Evolutionary conservation across 2,888 invertebrate genomes (phyloP).

Genomic region (Heliconius ethilla): DNA sequence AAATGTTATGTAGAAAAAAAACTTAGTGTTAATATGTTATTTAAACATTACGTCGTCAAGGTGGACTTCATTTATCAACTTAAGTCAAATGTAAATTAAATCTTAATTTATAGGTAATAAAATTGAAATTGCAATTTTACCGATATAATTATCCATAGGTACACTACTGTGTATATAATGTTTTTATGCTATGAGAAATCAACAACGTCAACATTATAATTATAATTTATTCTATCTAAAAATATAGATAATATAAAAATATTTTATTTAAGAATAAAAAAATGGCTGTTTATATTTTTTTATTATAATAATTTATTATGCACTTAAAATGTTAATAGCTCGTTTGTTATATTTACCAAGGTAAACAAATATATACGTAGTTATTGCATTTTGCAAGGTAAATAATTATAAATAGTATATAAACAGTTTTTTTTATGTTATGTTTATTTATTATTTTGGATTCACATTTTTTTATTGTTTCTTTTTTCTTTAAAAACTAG

Average conservation of each 20-base stretch:
- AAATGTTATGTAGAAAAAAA: neutral
- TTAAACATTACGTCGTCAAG: neutral
- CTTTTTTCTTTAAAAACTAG: no score
- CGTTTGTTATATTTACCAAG: neutral
- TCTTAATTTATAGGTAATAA: neutral
- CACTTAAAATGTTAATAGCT: neutral
- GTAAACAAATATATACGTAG: neutral
- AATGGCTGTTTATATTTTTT: neutral
- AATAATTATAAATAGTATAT: neutral
- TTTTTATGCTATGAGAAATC: neutral
- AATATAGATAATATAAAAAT: neutral
- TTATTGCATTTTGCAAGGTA: neutral
- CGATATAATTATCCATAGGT: neutral
- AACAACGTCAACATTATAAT: neutral
- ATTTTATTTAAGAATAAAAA: neutral
- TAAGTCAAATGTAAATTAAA: neutral
- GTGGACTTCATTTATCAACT: neutral
- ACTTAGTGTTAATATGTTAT: neutral
- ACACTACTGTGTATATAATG: neutral
- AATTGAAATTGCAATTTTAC: neutral
- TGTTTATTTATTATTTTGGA: neutral
- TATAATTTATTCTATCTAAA: neutral
- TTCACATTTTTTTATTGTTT: no score
- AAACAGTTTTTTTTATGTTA: neutral
- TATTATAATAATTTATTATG: neutral